Conservation (phyloP, 2,797 vertebrate genomes). For the Psittacula echo region DNA sequence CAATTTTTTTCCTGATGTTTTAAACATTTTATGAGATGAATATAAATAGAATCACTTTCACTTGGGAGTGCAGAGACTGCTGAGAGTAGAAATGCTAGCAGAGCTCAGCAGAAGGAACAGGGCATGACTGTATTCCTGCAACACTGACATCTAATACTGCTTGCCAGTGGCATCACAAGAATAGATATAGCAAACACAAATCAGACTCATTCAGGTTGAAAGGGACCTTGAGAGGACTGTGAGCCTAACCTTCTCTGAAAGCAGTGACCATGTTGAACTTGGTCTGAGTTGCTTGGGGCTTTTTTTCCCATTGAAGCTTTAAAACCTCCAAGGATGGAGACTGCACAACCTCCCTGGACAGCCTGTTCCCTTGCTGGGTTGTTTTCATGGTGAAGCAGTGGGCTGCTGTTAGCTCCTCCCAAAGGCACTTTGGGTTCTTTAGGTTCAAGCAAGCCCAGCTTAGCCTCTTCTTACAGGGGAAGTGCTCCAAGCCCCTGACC, state of each 20-base stretch:
- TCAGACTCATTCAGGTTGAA: neutral
- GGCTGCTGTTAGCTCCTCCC: neutral
- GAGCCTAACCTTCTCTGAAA: neutral
- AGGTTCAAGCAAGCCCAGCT: neutral
- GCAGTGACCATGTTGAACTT: neutral
- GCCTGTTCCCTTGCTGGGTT: neutral
- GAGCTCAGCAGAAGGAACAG: slow-evolving; percentile 10
- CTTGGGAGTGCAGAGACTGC: neutral
- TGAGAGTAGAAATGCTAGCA: neutral
- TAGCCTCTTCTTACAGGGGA: neutral
- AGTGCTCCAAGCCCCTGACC: neutral
- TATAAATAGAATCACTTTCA: slow-evolving; percentile 32
- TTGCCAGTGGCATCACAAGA: neutral
- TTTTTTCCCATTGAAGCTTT: neutral
- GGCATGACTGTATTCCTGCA: neutral
- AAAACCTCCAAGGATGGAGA: neutral
- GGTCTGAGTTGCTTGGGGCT: neutral
- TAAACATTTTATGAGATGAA: slow-evolving; percentile 6
- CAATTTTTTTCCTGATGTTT: neutral
- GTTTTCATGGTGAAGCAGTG: neutral
- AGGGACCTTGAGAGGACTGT: neutral
- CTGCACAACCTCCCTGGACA: neutral
- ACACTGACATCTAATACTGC: neutral
- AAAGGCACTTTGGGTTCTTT: neutral
- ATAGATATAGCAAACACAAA: neutral